A percentile compares a stretch with the other conserved stretches of the same genome.
Conservation (phyloP, 2,113 vertebrate genomes). For the Acrocephalus kingi region DNA sequence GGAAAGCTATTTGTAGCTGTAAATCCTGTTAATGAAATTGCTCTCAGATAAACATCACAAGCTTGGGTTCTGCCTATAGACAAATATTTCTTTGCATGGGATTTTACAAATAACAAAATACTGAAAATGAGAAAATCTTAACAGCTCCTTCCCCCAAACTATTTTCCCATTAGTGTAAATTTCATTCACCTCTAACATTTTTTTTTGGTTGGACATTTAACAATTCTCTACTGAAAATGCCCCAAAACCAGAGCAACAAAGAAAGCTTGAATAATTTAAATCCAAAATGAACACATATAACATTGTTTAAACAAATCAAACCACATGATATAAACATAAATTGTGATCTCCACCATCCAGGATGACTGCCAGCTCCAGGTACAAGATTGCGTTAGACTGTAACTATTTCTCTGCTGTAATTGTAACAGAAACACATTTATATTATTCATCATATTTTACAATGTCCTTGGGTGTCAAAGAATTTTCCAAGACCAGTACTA, state of each 20-base stretch:
- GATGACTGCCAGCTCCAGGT: not conserved
- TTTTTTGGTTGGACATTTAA: not conserved
- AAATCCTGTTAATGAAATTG: not conserved
- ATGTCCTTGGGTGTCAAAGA: not conserved
- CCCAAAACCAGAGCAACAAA: not conserved
- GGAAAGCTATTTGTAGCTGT: not conserved
- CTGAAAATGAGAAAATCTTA: not conserved
- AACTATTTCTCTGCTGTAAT: not conserved
- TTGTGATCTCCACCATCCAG: not conserved
- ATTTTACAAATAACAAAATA: not conserved
- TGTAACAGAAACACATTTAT: not conserved
- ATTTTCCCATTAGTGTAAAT: not conserved
- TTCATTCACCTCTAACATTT: not conserved
- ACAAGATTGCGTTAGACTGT: not conserved
- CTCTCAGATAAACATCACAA: not conserved
- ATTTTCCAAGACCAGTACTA: not conserved
- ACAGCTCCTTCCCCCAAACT: not conserved
- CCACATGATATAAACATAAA: not conserved
- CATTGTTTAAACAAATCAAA: not conserved
- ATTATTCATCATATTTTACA: not conserved
- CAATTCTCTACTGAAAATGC: not conserved
- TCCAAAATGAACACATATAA: not conserved
- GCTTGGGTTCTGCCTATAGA: not conserved
- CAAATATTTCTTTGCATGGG: not conserved
- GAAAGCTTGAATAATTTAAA: not conserved